Conservation (phyloP, 1,140 invertebrate genomes). For the Bombus sibiricus region DNA sequence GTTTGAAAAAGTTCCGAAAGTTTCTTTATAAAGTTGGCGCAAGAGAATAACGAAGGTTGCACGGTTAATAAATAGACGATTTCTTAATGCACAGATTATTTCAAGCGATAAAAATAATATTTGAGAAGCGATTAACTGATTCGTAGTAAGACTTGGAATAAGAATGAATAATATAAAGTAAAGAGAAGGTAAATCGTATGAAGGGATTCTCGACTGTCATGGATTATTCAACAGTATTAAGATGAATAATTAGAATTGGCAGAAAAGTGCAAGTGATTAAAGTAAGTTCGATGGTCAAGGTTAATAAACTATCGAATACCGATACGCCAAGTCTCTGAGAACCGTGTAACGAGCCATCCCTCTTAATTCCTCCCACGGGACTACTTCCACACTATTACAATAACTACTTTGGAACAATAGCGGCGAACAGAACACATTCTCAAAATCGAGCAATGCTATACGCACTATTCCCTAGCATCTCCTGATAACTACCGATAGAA, state of each 20-base stretch:
- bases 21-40: neutral
- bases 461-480: neutral
- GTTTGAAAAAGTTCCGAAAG: neutral
- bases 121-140: neutral
- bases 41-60: neutral
- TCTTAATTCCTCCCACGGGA: constrained; percentile 10
- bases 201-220: neutral
- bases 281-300: constrained; percentile 25
- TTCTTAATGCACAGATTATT: neutral
- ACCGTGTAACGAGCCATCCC: neutral
- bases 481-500: neutral
- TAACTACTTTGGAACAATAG: constrained; percentile 16
- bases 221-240: constrained; percentile 11
- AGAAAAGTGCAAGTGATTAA: constrained; percentile 12
- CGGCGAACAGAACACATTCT: neutral
- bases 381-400: constrained; percentile 23
- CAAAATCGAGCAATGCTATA: neutral
- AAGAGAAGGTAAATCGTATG: neutral
- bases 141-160: neutral
- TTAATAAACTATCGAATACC: constrained; percentile 23
- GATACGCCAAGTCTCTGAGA: neutral
- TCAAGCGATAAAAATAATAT: neutral
- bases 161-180: too few species aligned
- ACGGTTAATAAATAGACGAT: neutral
- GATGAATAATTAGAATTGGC: neutral